phyloP scores from a whole-genome alignment of 2,888 invertebrate genomes.

The Aspidiotus destructor region DNA sequence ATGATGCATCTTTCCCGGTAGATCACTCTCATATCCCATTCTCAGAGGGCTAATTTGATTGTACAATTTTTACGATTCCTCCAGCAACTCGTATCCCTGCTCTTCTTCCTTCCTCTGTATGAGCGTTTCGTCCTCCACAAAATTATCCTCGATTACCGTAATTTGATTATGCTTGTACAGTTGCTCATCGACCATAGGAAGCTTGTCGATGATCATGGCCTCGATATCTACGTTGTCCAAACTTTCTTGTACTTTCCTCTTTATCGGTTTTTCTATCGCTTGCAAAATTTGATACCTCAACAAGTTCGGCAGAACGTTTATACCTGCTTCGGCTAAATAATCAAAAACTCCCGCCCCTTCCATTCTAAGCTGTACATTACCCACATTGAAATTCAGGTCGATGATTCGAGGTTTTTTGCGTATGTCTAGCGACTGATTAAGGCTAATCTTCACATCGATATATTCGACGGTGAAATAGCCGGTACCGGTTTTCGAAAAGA shows the following conservation, averaged over 20 bases:
- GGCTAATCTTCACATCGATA: conserved; percentile 54
- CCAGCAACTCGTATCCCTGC: conserved; percentile 2
- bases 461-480: conserved; percentile 71
- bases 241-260: conserved; percentile 58
- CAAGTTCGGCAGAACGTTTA: conserved; percentile 75
- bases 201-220: conserved; percentile 57
- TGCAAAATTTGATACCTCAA: conserved; percentile 80
- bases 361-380: conserved; percentile 72
- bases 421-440: conserved; percentile 69
- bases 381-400: conserved; percentile 66
- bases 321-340: conserved; percentile 66
- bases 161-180: conserved; percentile 8
- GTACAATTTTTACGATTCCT: too few relatives aligned
- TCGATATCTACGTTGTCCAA: conserved; percentile 66
- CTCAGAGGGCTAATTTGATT: too few relatives aligned
- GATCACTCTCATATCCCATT: too few relatives aligned
- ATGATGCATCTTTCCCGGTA: too few relatives aligned
- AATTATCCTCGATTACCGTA: conserved; percentile 19
- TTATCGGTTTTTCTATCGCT: conserved; percentile 67
- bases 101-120: conserved; percentile 13
- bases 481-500: conserved; percentile 60
- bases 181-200: conserved; percentile 42
- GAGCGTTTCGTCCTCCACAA: conserved; percentile 18
- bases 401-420: conserved; percentile 60
- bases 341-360: conserved; percentile 80